Evolutionary conservation across 2,797 vertebrate species (phyloP).

Genomic region (Cottoperca gobio): DNA sequence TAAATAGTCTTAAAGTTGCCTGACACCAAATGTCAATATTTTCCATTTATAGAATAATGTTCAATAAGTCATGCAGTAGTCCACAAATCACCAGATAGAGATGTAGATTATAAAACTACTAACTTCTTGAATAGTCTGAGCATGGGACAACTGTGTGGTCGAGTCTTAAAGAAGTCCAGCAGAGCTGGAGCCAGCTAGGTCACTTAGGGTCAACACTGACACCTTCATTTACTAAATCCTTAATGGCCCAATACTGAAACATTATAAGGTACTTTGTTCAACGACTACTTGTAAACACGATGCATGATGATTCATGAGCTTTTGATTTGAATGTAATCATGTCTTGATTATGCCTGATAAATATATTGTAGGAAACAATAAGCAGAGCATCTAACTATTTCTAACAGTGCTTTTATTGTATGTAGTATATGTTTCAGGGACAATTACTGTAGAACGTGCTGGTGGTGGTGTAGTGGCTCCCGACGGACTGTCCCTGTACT

Average conservation of each 20-base stretch:
- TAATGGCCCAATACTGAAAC: not conserved
- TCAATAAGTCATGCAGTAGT: not conserved
- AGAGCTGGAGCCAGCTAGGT: slow-evolving; percentile 51
- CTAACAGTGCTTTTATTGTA: not conserved
- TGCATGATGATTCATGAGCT: not conserved
- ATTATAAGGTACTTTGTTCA: not conserved
- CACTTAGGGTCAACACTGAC: slow-evolving; percentile 40
- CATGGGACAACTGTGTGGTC: slow-evolving; percentile 3
- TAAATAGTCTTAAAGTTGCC: too few species aligned
- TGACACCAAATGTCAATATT: not conserved
- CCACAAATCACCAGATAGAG: not conserved
- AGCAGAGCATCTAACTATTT: not conserved
- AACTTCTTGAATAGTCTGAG: not conserved
- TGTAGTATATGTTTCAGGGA: not conserved
- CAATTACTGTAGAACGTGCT: not conserved
- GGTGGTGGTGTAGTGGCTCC: too few species aligned
- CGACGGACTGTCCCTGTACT: too few species aligned
- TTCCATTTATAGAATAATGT: not conserved
- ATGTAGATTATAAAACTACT: not conserved
- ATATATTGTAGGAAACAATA: not conserved
- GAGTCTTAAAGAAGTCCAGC: too few species aligned
- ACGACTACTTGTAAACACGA: not conserved
- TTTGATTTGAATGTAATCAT: not conserved
- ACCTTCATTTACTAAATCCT: slow-evolving; percentile 1
- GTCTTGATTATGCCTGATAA: not conserved